Evolutionary conservation across 2,888 invertebrate genomes (phyloP).

Genomic region (Colletes collaris): DNA sequence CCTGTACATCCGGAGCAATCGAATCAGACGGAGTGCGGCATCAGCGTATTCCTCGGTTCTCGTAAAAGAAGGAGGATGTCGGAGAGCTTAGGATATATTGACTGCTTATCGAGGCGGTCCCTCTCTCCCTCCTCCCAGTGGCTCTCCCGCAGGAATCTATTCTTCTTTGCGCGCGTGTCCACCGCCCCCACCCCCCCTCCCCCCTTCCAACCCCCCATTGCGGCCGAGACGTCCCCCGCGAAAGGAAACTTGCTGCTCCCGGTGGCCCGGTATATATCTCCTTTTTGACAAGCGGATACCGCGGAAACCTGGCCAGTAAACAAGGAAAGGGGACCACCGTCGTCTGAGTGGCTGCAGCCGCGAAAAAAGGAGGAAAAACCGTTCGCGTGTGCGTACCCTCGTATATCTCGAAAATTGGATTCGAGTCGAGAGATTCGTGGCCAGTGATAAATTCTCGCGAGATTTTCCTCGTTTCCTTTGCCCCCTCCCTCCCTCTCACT

Average conservation of each 20-base stretch:
- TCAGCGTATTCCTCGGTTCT: conserved; percentile 72
- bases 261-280: conserved; percentile 74
- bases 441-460: conserved; percentile 77
- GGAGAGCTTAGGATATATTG: conserved; percentile 71
- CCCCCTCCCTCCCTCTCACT: background rate
- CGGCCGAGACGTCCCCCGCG: conserved; percentile 31
- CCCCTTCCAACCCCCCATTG: background rate
- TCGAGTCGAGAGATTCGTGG: conserved; percentile 76
- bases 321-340: conserved; percentile 58
- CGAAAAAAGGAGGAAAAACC: conserved; percentile 24
- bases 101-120: conserved; percentile 75
- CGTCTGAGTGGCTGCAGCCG: background rate
- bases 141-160: conserved; percentile 42
- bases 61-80: conserved; percentile 54
- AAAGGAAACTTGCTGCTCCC: conserved; percentile 35
- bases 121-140: conserved; percentile 28
- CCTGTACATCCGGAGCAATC: conserved; percentile 58
- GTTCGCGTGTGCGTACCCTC: conserved; percentile 65
- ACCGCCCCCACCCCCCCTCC: conserved; percentile 9
- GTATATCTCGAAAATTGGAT: conserved; percentile 81
- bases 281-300: conserved; percentile 76
- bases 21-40: conserved; percentile 72
- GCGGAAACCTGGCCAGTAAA: conserved; percentile 65
- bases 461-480: conserved; percentile 44
- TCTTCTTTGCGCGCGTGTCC: conserved; percentile 58